A percentile compares a stretch with the other conserved stretches of the same genome.
Conservation (phyloP, 2,113 vertebrate genomes). For the Tympanuchus pallidicinctus region DNA sequence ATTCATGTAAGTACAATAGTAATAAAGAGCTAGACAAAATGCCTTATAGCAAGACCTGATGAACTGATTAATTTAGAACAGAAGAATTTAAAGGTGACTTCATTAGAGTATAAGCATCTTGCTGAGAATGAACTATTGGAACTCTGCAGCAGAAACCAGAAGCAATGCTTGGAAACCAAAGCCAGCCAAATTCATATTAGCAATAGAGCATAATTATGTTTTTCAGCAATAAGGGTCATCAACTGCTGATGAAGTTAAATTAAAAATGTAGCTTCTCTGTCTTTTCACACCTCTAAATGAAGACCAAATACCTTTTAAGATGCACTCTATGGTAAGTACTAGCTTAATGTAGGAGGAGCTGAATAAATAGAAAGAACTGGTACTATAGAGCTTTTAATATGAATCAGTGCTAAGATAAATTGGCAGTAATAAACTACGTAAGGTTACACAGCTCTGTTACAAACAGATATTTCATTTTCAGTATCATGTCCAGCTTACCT, state of each 20-base stretch:
- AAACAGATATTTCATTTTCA: not conserved
- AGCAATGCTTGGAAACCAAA: slow-evolving; percentile 41
- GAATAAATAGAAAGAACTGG: not conserved
- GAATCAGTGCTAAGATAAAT: not conserved
- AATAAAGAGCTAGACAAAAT: not conserved
- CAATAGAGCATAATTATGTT: slow-evolving; percentile 40
- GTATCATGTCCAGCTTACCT: not conserved
- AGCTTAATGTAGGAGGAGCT: not conserved
- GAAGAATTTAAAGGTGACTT: slow-evolving; percentile 45
- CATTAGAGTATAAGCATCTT: slow-evolving; percentile 28
- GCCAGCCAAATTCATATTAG: slow-evolving; percentile 28
- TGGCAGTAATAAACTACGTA: not conserved
- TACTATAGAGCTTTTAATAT: not conserved
- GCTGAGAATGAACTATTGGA: not conserved
- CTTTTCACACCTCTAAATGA: not conserved
- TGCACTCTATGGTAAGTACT: not conserved
- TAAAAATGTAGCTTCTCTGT: not conserved
- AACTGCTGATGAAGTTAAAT: slow-evolving; percentile 1
- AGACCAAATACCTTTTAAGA: not conserved
- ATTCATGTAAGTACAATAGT: not conserved
- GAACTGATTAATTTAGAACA: slow-evolving; percentile 30
- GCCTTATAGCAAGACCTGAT: slow-evolving; percentile 17
- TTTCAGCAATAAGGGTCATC: slow-evolving; percentile 29
- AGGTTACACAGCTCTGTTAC: not conserved
- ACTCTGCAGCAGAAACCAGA: slow-evolving; percentile 40